Evolutionary conservation across 2,888 invertebrate genomes (phyloP).

Genomic region (Mythimna pallens): DNA sequence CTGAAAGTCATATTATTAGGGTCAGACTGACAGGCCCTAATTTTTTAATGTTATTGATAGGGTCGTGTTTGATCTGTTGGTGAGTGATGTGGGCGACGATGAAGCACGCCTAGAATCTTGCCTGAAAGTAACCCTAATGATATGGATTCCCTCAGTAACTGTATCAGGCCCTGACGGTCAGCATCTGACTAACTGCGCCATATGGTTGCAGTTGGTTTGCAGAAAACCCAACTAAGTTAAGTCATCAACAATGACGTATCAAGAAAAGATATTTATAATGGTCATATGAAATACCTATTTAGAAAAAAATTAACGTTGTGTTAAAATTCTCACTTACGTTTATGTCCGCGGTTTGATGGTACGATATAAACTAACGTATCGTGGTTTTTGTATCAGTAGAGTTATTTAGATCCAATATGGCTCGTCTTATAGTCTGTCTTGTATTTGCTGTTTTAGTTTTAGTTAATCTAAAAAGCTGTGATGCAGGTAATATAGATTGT

Average conservation of each 20-base stretch:
- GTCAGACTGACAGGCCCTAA: too few species aligned
- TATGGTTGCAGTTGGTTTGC: background rate
- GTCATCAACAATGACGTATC: background rate
- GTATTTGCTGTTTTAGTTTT: slow-evolving; percentile 32
- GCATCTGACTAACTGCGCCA: background rate
- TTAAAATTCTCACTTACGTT: slow-evolving; percentile 50
- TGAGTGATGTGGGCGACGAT: too few species aligned
- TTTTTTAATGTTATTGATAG: too few species aligned
- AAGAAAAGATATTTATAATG: background rate
- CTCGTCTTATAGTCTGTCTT: slow-evolving; percentile 36
- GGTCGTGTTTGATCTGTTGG: too few species aligned
- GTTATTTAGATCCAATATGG: slow-evolving; percentile 40
- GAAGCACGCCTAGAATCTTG: too few species aligned
- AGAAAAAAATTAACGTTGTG: slow-evolving; percentile 36
- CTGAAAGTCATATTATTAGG: background rate
- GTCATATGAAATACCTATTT: slow-evolving; percentile 21
- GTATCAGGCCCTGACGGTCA: background rate
- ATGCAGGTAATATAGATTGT: slow-evolving; percentile 39
- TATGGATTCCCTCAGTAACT: background rate
- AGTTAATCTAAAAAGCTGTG: slow-evolving; percentile 11
- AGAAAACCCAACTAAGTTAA: background rate
- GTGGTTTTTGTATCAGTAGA: slow-evolving; percentile 29
- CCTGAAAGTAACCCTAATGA: background rate
- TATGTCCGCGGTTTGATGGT: background rate
- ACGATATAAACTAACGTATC: slow-evolving; percentile 45